Conservation (phyloP, 2,113 vertebrate genomes). For the Xiphophorus couchianus region DNA sequence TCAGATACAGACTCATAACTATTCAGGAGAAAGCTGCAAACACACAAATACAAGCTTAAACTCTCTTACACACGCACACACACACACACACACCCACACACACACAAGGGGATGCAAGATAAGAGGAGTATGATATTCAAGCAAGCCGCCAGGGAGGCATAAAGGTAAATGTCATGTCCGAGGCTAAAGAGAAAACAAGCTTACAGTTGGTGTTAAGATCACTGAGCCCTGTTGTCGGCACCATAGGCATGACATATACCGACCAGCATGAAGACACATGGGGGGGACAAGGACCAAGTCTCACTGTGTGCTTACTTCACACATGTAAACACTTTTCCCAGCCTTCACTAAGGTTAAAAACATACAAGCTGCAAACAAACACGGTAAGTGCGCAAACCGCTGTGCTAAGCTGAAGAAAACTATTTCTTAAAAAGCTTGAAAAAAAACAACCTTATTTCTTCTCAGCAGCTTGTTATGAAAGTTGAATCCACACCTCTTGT, state of each 20-base stretch:
- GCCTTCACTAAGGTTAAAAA: constrained; percentile 41
- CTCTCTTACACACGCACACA: constrained; percentile 1
- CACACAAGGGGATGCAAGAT: constrained; percentile 46
- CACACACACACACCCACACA: constrained; percentile 17
- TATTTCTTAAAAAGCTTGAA: constrained; percentile 27
- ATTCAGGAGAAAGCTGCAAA: constrained; percentile 44
- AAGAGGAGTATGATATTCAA: constrained; percentile 60
- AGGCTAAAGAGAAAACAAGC: constrained; percentile 76
- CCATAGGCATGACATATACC: constrained; percentile 72
- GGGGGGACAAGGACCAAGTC: constrained; percentile 34
- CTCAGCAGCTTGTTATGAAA: constrained; percentile 33
- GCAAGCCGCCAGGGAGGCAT: constrained; percentile 48
- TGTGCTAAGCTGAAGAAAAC: constrained; percentile 27
- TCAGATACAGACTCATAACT: constrained; percentile 23
- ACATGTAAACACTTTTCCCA: constrained; percentile 64
- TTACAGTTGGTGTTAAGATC: constrained; percentile 69
- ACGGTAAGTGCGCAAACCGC: constrained; percentile 20
- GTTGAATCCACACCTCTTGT: constrained; percentile 31
- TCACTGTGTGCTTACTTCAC: constrained; percentile 32
- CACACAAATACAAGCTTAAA: not conserved
- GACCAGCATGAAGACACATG: constrained; percentile 53
- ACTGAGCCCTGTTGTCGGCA: constrained; percentile 55
- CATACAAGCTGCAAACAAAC: constrained; percentile 39
- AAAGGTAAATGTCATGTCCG: constrained; percentile 73
- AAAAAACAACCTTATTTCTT: constrained; percentile 7